Conservation (phyloP, 2,113 vertebrate species). For the Cygnus atratus region DNA sequence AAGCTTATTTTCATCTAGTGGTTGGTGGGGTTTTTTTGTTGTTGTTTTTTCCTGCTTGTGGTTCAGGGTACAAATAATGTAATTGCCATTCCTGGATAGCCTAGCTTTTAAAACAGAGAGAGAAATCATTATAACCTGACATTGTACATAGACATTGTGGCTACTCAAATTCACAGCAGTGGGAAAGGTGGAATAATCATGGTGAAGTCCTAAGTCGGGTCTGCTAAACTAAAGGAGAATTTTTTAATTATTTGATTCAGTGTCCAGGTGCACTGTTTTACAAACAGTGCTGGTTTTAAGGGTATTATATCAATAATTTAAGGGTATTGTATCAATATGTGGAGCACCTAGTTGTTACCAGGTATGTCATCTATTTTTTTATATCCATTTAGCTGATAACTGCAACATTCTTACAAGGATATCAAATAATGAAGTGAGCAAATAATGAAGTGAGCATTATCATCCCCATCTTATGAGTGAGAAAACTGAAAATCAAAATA, state of each 20-base stretch:
- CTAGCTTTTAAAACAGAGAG: neutral
- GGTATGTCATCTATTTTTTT: accelerated
- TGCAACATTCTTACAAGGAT: accelerated
- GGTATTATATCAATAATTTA: accelerated
- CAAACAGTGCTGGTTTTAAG: neutral
- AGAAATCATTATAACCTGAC: accelerated
- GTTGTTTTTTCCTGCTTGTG: neutral
- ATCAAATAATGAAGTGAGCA: accelerated
- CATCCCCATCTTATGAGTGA: accelerated
- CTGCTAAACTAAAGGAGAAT: neutral
- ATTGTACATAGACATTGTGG: accelerated
- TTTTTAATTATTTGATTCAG: accelerated
- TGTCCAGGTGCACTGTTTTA: neutral
- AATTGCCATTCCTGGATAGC: accelerated
- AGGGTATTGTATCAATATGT: accelerated
- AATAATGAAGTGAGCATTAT: accelerated
- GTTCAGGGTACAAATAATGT: neutral
- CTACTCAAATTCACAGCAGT: neutral
- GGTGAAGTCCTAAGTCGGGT: no score
- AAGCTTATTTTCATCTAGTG: neutral
- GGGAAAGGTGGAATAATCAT: accelerated
- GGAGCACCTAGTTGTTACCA: neutral
- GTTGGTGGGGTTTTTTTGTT: no score
- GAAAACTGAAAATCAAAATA: neutral
- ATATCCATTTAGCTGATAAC: neutral